Evolutionary conservation across 1,140 invertebrate genomes (phyloP), one percentile per base, ranked within the genome.

Genomic region (Drosophila prosaltans): DNA sequence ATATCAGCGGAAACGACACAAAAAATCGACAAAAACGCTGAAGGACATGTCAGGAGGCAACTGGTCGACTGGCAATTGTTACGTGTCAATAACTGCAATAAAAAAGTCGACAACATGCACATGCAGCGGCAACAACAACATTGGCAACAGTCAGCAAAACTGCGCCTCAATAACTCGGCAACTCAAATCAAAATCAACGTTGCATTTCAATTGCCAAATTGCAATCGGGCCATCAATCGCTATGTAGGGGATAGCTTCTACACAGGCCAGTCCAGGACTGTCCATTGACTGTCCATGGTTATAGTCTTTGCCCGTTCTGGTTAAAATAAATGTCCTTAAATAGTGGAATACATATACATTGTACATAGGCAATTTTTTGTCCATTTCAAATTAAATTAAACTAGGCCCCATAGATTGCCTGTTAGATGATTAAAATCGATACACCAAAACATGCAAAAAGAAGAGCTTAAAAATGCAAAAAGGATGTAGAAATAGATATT

Each of bases 81-180:
- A 89, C 84, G 84, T 88, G 84, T 88, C 84, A 88, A 88, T 88
- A 88, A 88, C 84, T 88, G 84, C 78, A 84, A 81, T 81, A 81
- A 89, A 88, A 83, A 80, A 75, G 69, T 60, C 43, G 41, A 30
- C 61, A 69, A 69, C 70, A 74, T 45, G 74, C 78, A 69, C 65
- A 74, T 58, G 45, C 61, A 65, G 63, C 63, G 61, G 16, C 62
- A 48, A 9, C 45, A 43, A 9, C 45, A 51, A 51, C 45, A 51
- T 26, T 24, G 51, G 36, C 39, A 36, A 32, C 51, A 41, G 68
- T 58, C 43, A 51, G 32, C 58, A 66, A 24, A 70, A 67, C 68
- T 83, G 80, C 79, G 80, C 82, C 83, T 73, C 80, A 88, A 86
- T 86, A 78, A 81, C 82, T 78, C 83, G 73, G 76, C 74, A 71